Percentiles rank a stretch among this genome's conserved stretches.
These are phyloP conservation scores for Corydoras sp. DNA, from an alignment of 2,113 vertebrate species.

Conservation along the genomic window DNA sequence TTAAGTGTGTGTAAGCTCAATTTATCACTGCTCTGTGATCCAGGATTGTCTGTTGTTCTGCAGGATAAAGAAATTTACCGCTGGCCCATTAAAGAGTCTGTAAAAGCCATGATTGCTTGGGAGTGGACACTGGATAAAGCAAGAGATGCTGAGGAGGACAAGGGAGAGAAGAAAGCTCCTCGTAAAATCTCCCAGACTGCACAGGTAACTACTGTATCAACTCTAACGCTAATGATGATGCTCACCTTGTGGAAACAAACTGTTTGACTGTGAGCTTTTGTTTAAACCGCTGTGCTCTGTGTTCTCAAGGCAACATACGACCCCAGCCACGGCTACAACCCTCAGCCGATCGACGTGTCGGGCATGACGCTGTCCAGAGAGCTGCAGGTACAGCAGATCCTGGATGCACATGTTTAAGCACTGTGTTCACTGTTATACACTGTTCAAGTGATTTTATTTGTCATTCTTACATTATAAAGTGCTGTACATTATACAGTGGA, in stretches of 20 bases:
- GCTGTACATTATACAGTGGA: too few relatives aligned
- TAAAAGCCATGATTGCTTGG: constrained; percentile 93
- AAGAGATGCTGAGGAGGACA: constrained; percentile 80
- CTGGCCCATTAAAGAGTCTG: constrained; percentile 91
- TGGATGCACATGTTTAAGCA: neutral
- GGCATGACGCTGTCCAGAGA: constrained; percentile 84
- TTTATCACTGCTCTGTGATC: too few relatives aligned
- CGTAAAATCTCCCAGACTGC: constrained; percentile 87
- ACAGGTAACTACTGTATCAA: constrained; percentile 63
- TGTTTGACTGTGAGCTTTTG: too few relatives aligned
- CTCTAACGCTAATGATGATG: too few relatives aligned
- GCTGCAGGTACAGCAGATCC: constrained; percentile 67
- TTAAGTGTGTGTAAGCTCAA: neutral
- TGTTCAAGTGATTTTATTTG: too few relatives aligned
- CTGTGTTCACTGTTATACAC: too few relatives aligned
- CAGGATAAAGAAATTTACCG: constrained; percentile 95
- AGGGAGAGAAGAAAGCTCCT: constrained; percentile 80
- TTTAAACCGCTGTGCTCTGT: too few relatives aligned
- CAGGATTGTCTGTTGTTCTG: neutral
- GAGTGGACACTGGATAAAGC: constrained; percentile 90
- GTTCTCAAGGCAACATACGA: constrained; percentile 74
- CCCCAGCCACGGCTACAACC: constrained; percentile 83
- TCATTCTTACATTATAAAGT: too few relatives aligned
- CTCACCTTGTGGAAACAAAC: too few relatives aligned
- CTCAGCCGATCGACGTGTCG: constrained; percentile 80